Base-by-base conservation (phyloP, 2,113 vertebrate species). In the Hippolais icterina region DNA sequence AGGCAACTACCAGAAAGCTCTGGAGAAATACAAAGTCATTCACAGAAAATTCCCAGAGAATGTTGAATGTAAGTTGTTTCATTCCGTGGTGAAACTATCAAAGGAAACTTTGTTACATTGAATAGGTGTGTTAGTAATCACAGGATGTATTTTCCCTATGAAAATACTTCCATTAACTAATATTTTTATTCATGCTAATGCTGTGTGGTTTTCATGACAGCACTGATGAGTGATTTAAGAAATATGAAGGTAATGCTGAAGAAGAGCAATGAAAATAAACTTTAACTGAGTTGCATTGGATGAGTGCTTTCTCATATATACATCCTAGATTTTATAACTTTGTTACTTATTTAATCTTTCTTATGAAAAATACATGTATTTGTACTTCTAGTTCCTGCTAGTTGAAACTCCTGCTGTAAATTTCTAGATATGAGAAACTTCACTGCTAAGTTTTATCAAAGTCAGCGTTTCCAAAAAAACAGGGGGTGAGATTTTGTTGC, bases 1-100 rank as follows among this genome's bases (percentile, higher is more conserved):
- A 99, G 99, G 99, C 97, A 99, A 99, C 97, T 99, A 99, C 96
- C 99, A 99, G 92, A 99, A 99, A 98, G 98, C 99, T 66, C 97
- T 99, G 92, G 99, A 99, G 93, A 99, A 99, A 12, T 99, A 99
- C 63, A 99, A 99, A 97, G 98, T 98, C 33, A 99, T 99, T 97
- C 99, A 99, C 91, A 98, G 97, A 96, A 99, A 98, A 97, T 99
- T 99, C 97, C 99, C 99, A 29, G 99, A 99, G 92, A 99, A 99
- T 61, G 97, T 98, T 54, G 99, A 99, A 98, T 99, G 99, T 99
- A 99, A 98, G 98, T 98, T 69, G 84, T 96, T 83, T 90, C 31
- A 49, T 66, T 90, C 42, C 7, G 6, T 71, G 53, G 63, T 89
- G 6, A 53, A 93, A 31, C 35, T 89, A 74, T 96, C 61, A 92